A percentile compares a stretch with the other conserved stretches of the same genome.
phyloP scores from a whole-genome alignment of 2,888 invertebrate genomes.

The Incurvaria masculella region DNA sequence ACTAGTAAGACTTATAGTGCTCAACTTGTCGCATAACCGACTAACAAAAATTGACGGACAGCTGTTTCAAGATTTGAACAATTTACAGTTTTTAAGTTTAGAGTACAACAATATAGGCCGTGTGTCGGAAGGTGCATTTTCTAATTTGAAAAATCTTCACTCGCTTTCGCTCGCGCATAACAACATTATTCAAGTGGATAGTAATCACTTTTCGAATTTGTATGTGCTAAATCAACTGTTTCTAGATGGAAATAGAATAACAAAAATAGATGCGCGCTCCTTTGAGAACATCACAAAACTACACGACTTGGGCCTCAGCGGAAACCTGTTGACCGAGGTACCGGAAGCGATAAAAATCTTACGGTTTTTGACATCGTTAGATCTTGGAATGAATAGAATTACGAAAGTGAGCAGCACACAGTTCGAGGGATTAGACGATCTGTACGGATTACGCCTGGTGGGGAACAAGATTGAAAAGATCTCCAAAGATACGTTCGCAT shows the following conservation, averaged over 20 bases:
- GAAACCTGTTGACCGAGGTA: conserved; percentile 67
- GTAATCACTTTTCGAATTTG: conserved; percentile 68
- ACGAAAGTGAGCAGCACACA: conserved; percentile 66
- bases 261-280: conserved; percentile 64
- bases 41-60: conserved; percentile 68
- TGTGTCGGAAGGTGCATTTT: conserved; percentile 71
- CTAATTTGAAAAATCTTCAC: conserved; percentile 72
- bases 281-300: conserved; percentile 77
- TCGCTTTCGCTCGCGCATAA: conserved; percentile 73
- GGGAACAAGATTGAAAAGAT: conserved; percentile 77
- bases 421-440: conserved; percentile 69
- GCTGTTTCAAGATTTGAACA: conserved; percentile 71
- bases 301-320: conserved; percentile 72
- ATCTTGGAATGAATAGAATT: conserved; percentile 80
- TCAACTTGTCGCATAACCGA: conserved; percentile 72
- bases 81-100: conserved; percentile 70
- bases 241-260: conserved; percentile 71
- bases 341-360: conserved; percentile 69
- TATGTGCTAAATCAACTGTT: conserved; percentile 70
- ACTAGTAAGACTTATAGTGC: conserved; percentile 67
- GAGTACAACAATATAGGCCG: conserved; percentile 68
- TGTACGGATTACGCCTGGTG: conserved; percentile 73
- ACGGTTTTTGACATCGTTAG: conserved; percentile 69
- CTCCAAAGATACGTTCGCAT: conserved; percentile 69
- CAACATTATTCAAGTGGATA: conserved; percentile 64